phyloP scores from a whole-genome alignment of 2,113 vertebrate species.

The Fulmarus glacialis region DNA sequence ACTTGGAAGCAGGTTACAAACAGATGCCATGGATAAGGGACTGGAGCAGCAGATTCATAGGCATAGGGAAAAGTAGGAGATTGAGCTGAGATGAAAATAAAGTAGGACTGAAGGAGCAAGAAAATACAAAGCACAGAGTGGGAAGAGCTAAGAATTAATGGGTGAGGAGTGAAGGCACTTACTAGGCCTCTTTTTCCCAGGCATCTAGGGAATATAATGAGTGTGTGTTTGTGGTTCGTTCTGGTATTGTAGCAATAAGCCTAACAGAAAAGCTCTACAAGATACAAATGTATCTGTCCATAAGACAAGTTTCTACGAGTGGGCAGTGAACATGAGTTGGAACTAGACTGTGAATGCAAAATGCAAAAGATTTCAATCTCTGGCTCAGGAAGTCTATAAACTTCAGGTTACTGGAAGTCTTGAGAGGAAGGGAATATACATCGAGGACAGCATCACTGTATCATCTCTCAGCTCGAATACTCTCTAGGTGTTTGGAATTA shows the following conservation, averaged over 20 bases:
- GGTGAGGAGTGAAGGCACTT: neutral
- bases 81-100: neutral
- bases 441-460: neutral
- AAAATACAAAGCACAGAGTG: neutral
- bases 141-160: neutral
- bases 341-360: neutral
- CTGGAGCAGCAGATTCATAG: neutral
- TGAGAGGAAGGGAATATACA: neutral
- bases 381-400: neutral
- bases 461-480: neutral
- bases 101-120: neutral
- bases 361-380: neutral
- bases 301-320: neutral
- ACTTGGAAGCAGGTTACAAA: neutral
- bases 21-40: neutral
- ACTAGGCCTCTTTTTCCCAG: neutral
- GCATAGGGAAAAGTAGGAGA: neutral
- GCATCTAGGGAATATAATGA: neutral
- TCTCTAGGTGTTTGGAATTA: neutral
- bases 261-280: neutral
- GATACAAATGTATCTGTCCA: rapidly evolving
- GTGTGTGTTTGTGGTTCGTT: neutral
- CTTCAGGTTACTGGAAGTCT: neutral
- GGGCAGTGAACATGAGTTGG: neutral
- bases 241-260: neutral